phyloP scores from a whole-genome alignment of 2,888 invertebrate genomes.

The Leptinotarsa tumamoca region DNA sequence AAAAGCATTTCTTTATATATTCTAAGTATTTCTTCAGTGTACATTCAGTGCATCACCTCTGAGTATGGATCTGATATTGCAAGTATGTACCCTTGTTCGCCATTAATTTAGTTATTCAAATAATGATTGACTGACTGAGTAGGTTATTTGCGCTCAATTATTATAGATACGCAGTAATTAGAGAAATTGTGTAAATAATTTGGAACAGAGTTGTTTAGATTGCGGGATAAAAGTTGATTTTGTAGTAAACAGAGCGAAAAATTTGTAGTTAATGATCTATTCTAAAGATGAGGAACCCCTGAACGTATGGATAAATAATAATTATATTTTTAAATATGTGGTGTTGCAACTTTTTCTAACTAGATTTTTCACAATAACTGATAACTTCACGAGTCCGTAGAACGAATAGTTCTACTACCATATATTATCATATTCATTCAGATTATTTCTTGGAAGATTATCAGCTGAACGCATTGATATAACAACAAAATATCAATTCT shows the following conservation, averaged over 20 bases:
- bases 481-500: no score
- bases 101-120: background rate
- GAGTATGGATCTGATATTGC: conserved; percentile 6
- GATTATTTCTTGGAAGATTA: no score
- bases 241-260: conserved; percentile 14
- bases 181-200: conserved; percentile 10
- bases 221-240: conserved; percentile 2
- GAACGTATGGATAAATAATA: background rate
- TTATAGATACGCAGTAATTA: background rate
- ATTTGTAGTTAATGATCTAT: background rate
- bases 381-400: no score
- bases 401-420: no score
- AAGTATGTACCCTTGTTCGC: background rate
- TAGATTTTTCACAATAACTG: no score
- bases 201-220: conserved; percentile 4
- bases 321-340: background rate
- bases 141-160: background rate
- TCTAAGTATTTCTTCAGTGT: background rate
- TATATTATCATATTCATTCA: no score
- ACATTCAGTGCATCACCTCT: conserved; percentile 1
- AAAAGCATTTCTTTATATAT: conserved; percentile 1
- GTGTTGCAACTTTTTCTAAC: background rate
- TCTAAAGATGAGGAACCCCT: background rate
- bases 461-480: no score
- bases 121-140: background rate